Evolutionary conservation across 1,140 invertebrate species (phyloP).

Genomic region (Lithobius niger): DNA sequence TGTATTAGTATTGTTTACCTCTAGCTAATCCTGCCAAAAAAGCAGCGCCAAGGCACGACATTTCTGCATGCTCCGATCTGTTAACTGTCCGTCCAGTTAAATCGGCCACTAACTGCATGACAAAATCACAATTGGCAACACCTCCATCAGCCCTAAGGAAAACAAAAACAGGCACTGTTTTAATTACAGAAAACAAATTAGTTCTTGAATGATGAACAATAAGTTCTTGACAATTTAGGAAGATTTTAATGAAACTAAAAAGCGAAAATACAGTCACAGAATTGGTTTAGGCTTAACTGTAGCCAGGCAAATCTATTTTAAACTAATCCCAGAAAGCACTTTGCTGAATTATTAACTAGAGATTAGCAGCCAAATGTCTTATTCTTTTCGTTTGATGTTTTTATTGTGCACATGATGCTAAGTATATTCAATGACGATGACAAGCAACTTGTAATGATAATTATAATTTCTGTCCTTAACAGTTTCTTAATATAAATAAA

Average conservation of each 20-base stretch:
- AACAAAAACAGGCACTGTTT: constrained; percentile 2
- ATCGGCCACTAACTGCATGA: constrained; percentile 74
- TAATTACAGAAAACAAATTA: constrained; percentile 7
- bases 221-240: neutral
- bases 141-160: constrained; percentile 75
- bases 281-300: too few relatives aligned
- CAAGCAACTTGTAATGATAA: too few relatives aligned
- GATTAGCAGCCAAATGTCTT: too few relatives aligned
- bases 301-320: too few relatives aligned
- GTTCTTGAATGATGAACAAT: constrained; percentile 2
- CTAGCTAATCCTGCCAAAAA: constrained; percentile 62
- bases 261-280: neutral
- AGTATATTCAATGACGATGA: too few relatives aligned
- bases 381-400: too few relatives aligned
- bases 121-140: constrained; percentile 78
- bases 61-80: constrained; percentile 48
- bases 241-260: constrained; percentile 10
- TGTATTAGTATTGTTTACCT: too few relatives aligned
- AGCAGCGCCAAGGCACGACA: constrained; percentile 62
- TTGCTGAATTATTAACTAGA: too few relatives aligned
- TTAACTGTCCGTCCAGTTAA: constrained; percentile 57
- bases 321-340: too few relatives aligned
- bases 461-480: too few relatives aligned
- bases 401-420: too few relatives aligned
- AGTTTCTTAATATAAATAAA: too few relatives aligned